Conservation (phyloP, 2,888 invertebrate genomes). For the Leucoma salicis region DNA sequence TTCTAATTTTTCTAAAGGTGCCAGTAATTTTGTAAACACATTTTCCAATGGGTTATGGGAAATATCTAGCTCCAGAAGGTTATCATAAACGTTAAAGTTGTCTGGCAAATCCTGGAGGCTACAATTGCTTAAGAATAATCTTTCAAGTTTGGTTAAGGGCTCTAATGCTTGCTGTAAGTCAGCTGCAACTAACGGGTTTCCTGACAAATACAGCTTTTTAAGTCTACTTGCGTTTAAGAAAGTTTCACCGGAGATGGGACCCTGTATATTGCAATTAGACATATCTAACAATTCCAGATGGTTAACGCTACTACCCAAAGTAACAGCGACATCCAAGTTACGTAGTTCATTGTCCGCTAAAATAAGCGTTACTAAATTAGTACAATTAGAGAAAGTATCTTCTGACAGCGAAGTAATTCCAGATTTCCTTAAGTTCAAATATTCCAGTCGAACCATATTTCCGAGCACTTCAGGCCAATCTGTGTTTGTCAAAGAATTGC, state of each 20-base stretch:
- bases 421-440: slow-evolving; percentile 84
- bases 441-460: slow-evolving; percentile 82
- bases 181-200: slow-evolving; percentile 86
- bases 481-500: slow-evolving; percentile 79
- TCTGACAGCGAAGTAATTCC: slow-evolving; percentile 83
- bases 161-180: slow-evolving; percentile 85
- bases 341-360: slow-evolving; percentile 85
- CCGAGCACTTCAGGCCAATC: slow-evolving; percentile 85
- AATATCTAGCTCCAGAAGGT: slow-evolving; percentile 86
- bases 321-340: slow-evolving; percentile 84
- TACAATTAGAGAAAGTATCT: slow-evolving; percentile 84
- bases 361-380: slow-evolving; percentile 83
- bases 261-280: slow-evolving; percentile 85
- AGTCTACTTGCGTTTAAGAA: slow-evolving; percentile 86
- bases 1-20: slow-evolving; percentile 85
- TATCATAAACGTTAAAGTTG: slow-evolving; percentile 85
- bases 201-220: slow-evolving; percentile 84
- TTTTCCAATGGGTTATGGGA: slow-evolving; percentile 86
- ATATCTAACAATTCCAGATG: slow-evolving; percentile 85
- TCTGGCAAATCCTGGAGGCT: slow-evolving; percentile 84
- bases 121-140: slow-evolving; percentile 85
- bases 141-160: slow-evolving; percentile 84
- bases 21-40: slow-evolving; percentile 84
- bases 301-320: slow-evolving; percentile 84
- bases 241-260: slow-evolving; percentile 85